Base-by-base conservation (phyloP, 1,140 invertebrate species). In the Kradibia gibbosae region DNA sequence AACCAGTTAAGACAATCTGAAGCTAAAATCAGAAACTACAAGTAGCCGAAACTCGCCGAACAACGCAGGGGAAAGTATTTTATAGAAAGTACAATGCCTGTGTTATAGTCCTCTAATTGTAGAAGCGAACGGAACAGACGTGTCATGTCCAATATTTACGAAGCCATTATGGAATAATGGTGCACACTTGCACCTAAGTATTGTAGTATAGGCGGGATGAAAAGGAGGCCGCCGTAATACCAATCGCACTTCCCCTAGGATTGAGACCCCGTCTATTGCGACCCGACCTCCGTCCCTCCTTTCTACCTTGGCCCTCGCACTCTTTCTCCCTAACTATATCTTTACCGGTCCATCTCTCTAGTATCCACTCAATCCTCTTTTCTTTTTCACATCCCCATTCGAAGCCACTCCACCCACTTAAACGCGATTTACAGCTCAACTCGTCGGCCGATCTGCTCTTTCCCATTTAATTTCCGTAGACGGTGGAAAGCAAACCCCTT, bases 391-490 rank as follows among this genome's bases (percentile, higher is more conserved):
- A 7, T 7, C 65, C 34, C 10, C 65, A 36, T 39, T 15, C 10
- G 31, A 10, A 34, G n/a, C 20, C 10, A n/a, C 53, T 74, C 78
- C 71, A 50, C 78, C 78, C 70, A 80, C 78, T 62, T 25, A 1
- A 11, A 20, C 1, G 57, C 50, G 57, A 80, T 84, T 82, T 84
- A 84, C 82, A 78, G 65, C 70, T 74, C n/a, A n/a, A 57, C 73
- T 53, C 25, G 48, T 25, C 28, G 4, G 20, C 17, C 28, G 45
- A 62, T 81, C 67, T 74, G 60, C 83, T 75, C 78, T 73, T 73
- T 39, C 34, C 39, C 53, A 74, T 82, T 83, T 83, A 83, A 83
- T 85, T 82, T 84, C 82, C 71, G 81, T 83, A 45, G 71, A 81
- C 31, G 36, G 36, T 28, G 67, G 45, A 72, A 79, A 39, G 20